phyloP scores from a whole-genome alignment of 2,888 invertebrate genomes.

The Frankliniella fusca region DNA sequence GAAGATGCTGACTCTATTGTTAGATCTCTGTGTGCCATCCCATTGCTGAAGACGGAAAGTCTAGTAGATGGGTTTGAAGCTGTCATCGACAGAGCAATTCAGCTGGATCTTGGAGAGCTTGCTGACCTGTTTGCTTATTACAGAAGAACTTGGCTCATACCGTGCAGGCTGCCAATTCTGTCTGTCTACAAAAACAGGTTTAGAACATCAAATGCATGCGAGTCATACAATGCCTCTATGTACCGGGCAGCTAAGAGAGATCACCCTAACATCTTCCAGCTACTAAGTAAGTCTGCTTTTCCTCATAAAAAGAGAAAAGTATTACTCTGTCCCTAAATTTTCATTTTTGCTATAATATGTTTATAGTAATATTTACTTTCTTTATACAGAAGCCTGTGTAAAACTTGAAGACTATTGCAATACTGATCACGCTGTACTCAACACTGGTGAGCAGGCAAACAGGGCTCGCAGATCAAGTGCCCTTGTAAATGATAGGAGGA shows the following conservation, averaged over 20 bases:
- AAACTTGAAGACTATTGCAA: background rate
- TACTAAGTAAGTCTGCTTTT: background rate
- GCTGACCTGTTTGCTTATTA: background rate
- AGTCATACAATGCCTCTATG: background rate
- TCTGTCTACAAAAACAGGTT: background rate
- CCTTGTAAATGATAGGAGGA: background rate
- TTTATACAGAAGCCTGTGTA: background rate
- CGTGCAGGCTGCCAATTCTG: background rate
- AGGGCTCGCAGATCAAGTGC: background rate
- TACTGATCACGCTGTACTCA: background rate
- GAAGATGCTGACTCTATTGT: background rate
- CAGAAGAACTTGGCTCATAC: background rate
- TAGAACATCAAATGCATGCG: background rate
- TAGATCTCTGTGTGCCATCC: background rate
- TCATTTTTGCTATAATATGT: background rate
- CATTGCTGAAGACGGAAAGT: background rate
- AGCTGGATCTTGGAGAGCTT: background rate
- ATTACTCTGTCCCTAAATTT: background rate
- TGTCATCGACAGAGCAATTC: background rate
- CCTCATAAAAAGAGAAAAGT: background rate
- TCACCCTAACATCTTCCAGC: background rate
- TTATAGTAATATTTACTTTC: background rate
- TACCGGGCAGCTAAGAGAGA: background rate
- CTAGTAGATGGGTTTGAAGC: background rate
- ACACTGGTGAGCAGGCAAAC: background rate